Conservation (phyloP, 1,140 invertebrate genomes). For the Saccostrea cuccullata region DNA sequence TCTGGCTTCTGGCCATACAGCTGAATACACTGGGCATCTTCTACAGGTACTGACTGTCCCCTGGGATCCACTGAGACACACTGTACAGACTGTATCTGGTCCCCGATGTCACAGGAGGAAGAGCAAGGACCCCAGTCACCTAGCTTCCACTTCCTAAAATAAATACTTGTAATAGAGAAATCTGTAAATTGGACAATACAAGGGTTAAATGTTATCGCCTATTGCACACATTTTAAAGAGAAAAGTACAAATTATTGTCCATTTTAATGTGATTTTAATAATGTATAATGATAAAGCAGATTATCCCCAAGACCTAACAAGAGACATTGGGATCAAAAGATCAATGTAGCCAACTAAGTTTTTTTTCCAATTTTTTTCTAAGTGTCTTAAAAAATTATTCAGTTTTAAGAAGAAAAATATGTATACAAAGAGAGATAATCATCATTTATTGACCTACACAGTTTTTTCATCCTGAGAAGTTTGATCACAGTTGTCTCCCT, state of each 20-base stretch:
- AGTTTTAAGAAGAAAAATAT: no score
- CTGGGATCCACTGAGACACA: constrained; percentile 66
- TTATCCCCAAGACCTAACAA: no score
- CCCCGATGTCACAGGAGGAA: constrained; percentile 66
- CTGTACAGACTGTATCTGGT: constrained; percentile 60
- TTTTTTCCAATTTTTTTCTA: no score
- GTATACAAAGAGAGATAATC: not conserved
- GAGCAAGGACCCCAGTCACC: constrained; percentile 68
- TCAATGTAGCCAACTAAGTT: no score
- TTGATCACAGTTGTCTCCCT: not conserved
- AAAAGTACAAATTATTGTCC: no score
- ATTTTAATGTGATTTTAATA: no score
- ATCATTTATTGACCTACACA: constrained; percentile 3
- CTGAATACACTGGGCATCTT: constrained; percentile 58
- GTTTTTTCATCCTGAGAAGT: not conserved
- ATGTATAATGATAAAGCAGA: no score
- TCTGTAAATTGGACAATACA: no score
- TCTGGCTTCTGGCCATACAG: constrained; percentile 77
- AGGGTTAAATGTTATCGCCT: no score
- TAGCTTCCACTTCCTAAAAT: constrained; percentile 63
- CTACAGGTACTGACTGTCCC: constrained; percentile 71
- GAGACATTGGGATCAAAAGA: no score
- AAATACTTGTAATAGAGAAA: not conserved
- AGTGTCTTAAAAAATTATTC: no score
- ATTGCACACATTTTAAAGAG: no score